Evolutionary conservation across 2,797 vertebrate genomes (phyloP).

Genomic region (Danio tinwini): DNA sequence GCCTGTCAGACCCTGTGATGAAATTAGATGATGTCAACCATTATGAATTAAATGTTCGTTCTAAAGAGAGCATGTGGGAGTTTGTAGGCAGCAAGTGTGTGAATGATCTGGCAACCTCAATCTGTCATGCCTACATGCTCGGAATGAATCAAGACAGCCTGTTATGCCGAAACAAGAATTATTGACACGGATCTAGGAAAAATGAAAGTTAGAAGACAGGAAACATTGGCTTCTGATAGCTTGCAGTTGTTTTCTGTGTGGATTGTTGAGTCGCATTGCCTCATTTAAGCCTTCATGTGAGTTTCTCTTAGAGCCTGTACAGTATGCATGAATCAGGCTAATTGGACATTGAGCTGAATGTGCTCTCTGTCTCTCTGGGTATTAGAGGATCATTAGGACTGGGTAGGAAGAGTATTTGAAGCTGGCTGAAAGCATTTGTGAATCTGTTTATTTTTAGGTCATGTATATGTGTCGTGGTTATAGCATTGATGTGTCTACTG

Average conservation of each 20-base stretch:
- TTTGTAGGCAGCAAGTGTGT: background rate
- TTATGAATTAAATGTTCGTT: background rate
- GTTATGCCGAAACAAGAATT: constrained; percentile 1
- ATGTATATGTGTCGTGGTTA: background rate
- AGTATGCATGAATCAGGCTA: constrained; percentile 28
- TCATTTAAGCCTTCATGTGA: background rate
- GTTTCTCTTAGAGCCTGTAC: background rate
- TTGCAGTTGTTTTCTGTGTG: background rate
- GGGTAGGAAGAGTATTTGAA: background rate
- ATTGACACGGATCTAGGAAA: background rate
- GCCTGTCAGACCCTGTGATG: background rate
- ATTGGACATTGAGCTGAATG: constrained; percentile 13
- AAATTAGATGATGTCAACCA: background rate
- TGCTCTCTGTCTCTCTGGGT: constrained; percentile 22
- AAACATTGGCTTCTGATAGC: background rate
- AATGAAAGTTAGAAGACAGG: constrained; percentile 4
- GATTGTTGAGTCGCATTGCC: background rate
- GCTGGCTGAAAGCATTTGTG: background rate
- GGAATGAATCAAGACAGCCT: constrained; percentile 8
- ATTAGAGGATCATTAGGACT: constrained; percentile 4
- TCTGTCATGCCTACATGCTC: background rate
- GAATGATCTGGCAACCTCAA: constrained; percentile 1
- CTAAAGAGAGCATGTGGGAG: background rate
- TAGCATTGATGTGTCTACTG: background rate
- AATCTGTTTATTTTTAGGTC: background rate